A percentile compares a stretch with the other conserved stretches of the same genome.
Evolutionary conservation across 2,113 vertebrate species (phyloP).

Genomic region (Mohoua ochrocephala): DNA sequence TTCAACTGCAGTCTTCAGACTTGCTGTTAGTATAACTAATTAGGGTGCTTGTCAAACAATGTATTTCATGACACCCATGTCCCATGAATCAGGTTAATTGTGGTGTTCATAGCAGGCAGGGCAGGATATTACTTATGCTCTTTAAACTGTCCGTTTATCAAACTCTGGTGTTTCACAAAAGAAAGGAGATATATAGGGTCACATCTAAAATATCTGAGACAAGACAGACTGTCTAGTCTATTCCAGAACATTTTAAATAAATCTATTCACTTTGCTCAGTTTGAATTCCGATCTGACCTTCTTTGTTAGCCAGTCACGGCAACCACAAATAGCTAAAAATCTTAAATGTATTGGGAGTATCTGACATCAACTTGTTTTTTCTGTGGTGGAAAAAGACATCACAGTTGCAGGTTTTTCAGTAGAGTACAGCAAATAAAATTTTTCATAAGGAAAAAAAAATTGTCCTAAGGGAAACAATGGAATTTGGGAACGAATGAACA

Average conservation of each 20-base stretch:
- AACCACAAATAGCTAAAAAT: not conserved
- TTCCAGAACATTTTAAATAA: not conserved
- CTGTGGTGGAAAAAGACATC: not conserved
- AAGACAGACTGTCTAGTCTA: not conserved
- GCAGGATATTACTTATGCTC: not conserved
- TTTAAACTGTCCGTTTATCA: not conserved
- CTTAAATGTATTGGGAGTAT: not conserved
- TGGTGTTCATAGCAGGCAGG: not conserved
- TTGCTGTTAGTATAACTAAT: not conserved
- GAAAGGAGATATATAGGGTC: not conserved
- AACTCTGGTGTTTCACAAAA: not conserved
- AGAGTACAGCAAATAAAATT: not conserved
- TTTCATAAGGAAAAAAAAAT: not conserved
- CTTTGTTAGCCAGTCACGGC: not conserved
- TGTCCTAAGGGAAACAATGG: not conserved
- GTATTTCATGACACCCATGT: not conserved
- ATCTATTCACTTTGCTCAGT: not conserved
- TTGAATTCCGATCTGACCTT: not conserved
- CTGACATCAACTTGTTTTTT: not conserved
- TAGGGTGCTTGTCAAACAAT: not conserved
- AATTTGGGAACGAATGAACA: not conserved
- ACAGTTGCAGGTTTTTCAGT: not conserved
- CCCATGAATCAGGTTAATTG: constrained; percentile 10
- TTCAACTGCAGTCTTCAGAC: not conserved
- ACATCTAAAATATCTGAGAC: not conserved